These are phyloP conservation scores for Hypothenemus hampei DNA, from an alignment of 1,140 invertebrate species.

Conservation along the genomic window DNA sequence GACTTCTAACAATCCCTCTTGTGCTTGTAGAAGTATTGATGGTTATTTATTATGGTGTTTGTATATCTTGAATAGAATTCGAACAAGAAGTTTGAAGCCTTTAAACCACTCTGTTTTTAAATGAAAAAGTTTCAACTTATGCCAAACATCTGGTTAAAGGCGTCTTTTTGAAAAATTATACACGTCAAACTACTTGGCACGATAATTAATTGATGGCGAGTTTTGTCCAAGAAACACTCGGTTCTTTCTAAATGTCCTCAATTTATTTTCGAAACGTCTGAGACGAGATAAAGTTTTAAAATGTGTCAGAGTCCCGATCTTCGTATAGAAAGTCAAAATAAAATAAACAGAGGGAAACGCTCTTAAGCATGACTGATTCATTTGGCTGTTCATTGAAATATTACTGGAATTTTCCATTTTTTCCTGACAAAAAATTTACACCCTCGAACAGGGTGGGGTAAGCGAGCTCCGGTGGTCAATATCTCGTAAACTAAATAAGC, in stretches of 20 bases:
- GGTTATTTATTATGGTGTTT: not conserved
- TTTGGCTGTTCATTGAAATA: conserved; percentile 17
- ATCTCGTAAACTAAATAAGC: too few species aligned
- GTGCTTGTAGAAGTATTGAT: conserved; percentile 6
- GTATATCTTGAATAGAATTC: too few species aligned
- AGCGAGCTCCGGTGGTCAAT: too few species aligned
- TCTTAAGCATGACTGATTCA: conserved; percentile 3
- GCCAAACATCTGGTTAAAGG: too few species aligned
- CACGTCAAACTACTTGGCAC: too few species aligned
- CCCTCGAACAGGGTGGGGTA: not conserved
- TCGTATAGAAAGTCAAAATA: conserved; percentile 11
- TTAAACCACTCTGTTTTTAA: too few species aligned
- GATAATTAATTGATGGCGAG: too few species aligned
- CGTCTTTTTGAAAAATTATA: too few species aligned
- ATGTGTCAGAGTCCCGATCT: conserved; percentile 9
- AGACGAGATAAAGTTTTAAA: not conserved
- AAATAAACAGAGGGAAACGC: conserved; percentile 12
- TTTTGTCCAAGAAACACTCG: too few species aligned
- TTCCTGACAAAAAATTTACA: conserved; percentile 5
- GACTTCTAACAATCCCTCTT: not conserved
- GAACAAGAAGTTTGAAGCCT: too few species aligned
- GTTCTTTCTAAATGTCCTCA: too few species aligned
- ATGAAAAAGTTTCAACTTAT: too few species aligned
- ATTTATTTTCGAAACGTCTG: conserved; percentile 8
- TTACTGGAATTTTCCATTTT: conserved; percentile 9